phyloP scores from a whole-genome alignment of 2,797 vertebrate species.

The Dendrocincla tyrannina region DNA sequence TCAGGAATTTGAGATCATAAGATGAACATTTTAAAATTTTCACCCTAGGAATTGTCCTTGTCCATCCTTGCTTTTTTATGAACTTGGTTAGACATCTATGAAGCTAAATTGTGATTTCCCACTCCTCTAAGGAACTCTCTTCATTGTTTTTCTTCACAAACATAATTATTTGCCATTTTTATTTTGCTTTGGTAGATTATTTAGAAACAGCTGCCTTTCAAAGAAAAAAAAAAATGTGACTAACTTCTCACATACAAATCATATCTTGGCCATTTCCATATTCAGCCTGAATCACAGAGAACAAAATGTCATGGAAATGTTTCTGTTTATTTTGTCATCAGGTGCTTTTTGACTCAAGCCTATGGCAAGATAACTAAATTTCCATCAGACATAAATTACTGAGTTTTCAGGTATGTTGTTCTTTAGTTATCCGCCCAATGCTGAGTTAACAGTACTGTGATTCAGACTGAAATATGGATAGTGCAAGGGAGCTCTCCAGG shows the following conservation, averaged over 20 bases:
- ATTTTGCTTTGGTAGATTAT: neutral
- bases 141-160: neutral
- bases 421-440: neutral
- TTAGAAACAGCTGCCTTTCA: neutral
- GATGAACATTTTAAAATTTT: neutral
- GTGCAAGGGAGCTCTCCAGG: neutral
- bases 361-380: neutral
- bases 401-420: neutral
- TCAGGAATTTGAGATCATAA: neutral
- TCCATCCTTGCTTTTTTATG: neutral
- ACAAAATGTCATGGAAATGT: neutral
- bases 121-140: neutral
- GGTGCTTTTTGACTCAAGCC: neutral
- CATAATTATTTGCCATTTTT: neutral
- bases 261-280: neutral
- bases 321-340: neutral
- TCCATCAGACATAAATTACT: neutral
- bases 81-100: neutral
- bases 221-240: neutral
- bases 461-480: neutral
- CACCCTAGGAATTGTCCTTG: neutral
- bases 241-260: neutral
- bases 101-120: neutral
- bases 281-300: neutral
- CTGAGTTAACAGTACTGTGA: fast-evolving